Evolutionary conservation across 2,888 invertebrate species (phyloP).

Genomic region (Chesias legatella): DNA sequence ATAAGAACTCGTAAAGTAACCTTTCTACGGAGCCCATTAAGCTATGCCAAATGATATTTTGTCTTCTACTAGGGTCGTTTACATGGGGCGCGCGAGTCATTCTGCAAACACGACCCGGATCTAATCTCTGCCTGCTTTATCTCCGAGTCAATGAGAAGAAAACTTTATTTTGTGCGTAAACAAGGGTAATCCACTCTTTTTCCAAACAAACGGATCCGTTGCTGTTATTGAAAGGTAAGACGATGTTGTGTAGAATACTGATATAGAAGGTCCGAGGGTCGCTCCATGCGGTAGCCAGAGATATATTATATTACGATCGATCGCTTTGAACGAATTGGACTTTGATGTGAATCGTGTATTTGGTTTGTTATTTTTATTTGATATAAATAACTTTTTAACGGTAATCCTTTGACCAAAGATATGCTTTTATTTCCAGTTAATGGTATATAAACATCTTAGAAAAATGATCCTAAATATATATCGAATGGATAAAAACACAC

Average conservation of each 20-base stretch:
- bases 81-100: constrained; percentile 56
- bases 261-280: constrained; percentile 36
- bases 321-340: too few relatives aligned
- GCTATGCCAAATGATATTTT: constrained; percentile 76
- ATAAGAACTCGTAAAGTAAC: constrained; percentile 74
- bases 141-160: constrained; percentile 67
- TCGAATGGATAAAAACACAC: too few relatives aligned
- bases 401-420: too few relatives aligned
- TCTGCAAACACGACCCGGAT: constrained; percentile 67
- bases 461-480: too few relatives aligned
- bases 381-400: too few relatives aligned
- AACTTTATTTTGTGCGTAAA: constrained; percentile 76
- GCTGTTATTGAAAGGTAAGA: constrained; percentile 63
- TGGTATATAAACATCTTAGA: too few relatives aligned
- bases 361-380: too few relatives aligned
- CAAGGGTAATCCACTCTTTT: constrained; percentile 67
- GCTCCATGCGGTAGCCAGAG: constrained; percentile 27
- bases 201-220: constrained; percentile 51
- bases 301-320: constrained; percentile 23
- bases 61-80: constrained; percentile 63
- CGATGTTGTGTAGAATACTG: constrained; percentile 60
- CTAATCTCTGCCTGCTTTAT: constrained; percentile 73
- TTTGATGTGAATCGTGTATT: too few relatives aligned
- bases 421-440: too few relatives aligned
- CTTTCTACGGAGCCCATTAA: constrained; percentile 67